phyloP scores from a whole-genome alignment of 2,797 vertebrate genomes.

The Brachyrhaphis roseni region DNA sequence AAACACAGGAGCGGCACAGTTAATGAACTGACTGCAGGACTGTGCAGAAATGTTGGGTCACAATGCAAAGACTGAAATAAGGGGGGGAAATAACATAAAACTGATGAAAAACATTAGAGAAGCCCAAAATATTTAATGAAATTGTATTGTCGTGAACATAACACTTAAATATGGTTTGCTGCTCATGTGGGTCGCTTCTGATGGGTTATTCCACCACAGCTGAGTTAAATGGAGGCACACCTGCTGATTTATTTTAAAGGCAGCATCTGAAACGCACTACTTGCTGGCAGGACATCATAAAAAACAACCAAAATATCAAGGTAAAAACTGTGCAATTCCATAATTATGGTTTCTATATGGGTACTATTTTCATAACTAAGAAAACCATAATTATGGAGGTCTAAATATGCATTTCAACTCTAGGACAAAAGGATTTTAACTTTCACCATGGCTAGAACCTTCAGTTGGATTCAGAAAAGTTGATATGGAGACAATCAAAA shows the following conservation, averaged over 20 bases:
- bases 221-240: background rate
- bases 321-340: background rate
- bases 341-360: background rate
- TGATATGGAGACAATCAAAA: background rate
- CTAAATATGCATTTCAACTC: background rate
- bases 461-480: background rate
- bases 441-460: background rate
- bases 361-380: background rate
- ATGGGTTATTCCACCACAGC: background rate
- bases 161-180: background rate
- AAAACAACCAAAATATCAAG: background rate
- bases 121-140: background rate
- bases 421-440: background rate
- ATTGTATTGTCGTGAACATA: background rate
- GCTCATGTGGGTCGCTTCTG: background rate
- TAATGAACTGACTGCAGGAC: constrained; percentile 13
- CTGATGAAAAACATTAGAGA: background rate
- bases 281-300: background rate
- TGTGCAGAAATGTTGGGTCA: constrained; percentile 24
- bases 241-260: background rate
- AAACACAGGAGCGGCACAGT: constrained; percentile 16
- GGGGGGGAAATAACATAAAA: background rate
- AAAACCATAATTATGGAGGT: too few species aligned
- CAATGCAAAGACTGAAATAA: background rate
- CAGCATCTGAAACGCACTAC: background rate